These are phyloP conservation scores for Amphipoea lucens DNA, from an alignment of 2,888 invertebrate genomes.

Conservation along the genomic window DNA sequence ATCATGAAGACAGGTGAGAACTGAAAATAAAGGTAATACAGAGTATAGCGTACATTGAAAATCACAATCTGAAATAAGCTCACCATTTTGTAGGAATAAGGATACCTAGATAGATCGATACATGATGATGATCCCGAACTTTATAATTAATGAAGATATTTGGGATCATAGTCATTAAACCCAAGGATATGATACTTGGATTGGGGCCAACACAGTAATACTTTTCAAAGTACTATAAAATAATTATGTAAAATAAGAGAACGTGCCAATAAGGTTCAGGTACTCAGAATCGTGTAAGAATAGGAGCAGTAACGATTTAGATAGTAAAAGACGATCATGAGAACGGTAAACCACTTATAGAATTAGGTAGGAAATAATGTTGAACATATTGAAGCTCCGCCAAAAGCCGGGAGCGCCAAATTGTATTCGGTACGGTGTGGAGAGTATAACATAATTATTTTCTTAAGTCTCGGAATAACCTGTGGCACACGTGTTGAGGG, in stretches of 20 bases:
- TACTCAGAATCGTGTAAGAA: neutral
- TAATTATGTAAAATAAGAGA: neutral
- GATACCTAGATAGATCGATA: neutral
- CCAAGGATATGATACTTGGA: neutral
- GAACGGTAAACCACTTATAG: neutral
- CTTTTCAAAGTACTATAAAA: neutral
- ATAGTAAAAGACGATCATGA: too few relatives aligned
- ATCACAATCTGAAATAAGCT: neutral
- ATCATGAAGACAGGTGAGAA: conserved; percentile 84
- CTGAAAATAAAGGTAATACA: neutral
- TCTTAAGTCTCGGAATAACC: conserved; percentile 74
- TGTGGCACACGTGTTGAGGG: conserved; percentile 35
- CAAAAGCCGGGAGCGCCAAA: conserved; percentile 3
- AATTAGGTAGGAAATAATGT: conserved; percentile 10
- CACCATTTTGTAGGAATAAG: neutral
- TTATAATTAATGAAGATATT: neutral
- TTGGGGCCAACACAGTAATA: neutral
- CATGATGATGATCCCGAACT: neutral
- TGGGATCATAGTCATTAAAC: neutral
- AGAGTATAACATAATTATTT: conserved; percentile 53
- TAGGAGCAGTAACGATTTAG: neutral
- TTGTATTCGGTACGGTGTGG: neutral
- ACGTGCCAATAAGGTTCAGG: neutral
- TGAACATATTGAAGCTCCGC: conserved; percentile 23
- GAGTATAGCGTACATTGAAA: neutral